Evolutionary conservation across 53 echinoderm and acorn worm species (phyloP).

Genomic region (Apostichopus leukothele): DNA sequence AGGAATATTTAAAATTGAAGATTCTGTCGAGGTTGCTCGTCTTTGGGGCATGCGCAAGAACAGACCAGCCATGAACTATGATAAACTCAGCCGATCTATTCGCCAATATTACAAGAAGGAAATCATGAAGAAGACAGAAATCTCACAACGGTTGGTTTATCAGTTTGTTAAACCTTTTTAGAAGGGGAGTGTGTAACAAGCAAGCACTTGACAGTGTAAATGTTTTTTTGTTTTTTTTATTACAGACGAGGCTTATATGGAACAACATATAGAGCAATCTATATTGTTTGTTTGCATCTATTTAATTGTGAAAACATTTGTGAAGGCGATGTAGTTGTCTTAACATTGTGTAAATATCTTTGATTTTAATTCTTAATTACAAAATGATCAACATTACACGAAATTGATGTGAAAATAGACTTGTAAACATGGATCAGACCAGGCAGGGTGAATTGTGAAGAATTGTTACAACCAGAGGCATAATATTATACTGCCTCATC

Average conservation of each 20-base stretch:
- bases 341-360: not conserved
- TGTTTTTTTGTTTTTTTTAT: not conserved
- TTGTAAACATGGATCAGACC: too few relatives aligned
- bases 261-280: too few relatives aligned
- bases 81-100: conserved; percentile 96
- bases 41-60: conserved; percentile 96
- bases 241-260: not conserved
- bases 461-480: too few relatives aligned
- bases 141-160: conserved; percentile 92
- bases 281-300: too few relatives aligned
- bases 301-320: too few relatives aligned
- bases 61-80: conserved; percentile 98
- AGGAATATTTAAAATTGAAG: conserved; percentile 99
- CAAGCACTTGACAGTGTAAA: not conserved
- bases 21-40: conserved; percentile 89
- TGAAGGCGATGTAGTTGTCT: too few relatives aligned
- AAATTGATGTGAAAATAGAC: too few relatives aligned
- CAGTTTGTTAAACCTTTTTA: conserved; percentile 94
- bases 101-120: conserved; percentile 95
- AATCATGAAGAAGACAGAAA: conserved; percentile 99
- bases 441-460: too few relatives aligned
- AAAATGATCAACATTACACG: too few relatives aligned
- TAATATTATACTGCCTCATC: too few relatives aligned
- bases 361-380: not conserved
- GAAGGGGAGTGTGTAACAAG: conserved; percentile 1